Conservation (phyloP, 2,888 invertebrate genomes). For the Chrysotoxum bicinctum region DNA sequence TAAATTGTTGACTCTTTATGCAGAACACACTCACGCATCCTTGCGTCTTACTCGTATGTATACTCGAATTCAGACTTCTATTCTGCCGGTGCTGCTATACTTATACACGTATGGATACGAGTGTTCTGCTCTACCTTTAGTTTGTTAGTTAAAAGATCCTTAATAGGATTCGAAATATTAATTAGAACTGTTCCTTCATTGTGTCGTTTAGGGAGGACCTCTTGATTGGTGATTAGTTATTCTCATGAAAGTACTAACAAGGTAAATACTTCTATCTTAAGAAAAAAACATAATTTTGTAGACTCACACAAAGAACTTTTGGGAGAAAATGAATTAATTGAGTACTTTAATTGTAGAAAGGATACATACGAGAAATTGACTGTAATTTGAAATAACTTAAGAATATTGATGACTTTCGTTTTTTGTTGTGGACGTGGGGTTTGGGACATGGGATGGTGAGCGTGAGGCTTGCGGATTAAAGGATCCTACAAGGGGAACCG, state of each 20-base stretch:
- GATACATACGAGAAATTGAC: neutral
- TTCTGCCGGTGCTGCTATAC: neutral
- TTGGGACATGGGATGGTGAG: neutral
- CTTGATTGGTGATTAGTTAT: slow-evolving; percentile 60
- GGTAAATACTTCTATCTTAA: slow-evolving; percentile 39
- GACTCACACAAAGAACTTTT: neutral
- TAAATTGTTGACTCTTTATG: slow-evolving; percentile 58
- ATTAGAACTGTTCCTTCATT: slow-evolving; percentile 44
- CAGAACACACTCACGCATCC: slow-evolving; percentile 50
- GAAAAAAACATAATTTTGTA: neutral
- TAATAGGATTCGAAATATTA: slow-evolving; percentile 67
- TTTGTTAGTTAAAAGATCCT: slow-evolving; percentile 42
- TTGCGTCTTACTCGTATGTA: slow-evolving; percentile 32
- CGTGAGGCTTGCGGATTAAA: neutral
- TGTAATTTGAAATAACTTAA: neutral
- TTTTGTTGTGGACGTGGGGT: neutral
- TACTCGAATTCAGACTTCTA: neutral
- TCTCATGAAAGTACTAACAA: slow-evolving; percentile 43
- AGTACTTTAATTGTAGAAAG: neutral
- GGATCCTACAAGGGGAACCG: slow-evolving; percentile 46
- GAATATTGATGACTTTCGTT: slow-evolving; percentile 23
- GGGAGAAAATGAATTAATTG: neutral
- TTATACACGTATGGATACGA: slow-evolving; percentile 4
- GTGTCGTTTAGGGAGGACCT: slow-evolving; percentile 14
- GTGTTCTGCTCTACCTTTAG: neutral